Evolutionary conservation across 2,888 invertebrate genomes (phyloP).

Genomic region (Schrankia costaestrigalis): DNA sequence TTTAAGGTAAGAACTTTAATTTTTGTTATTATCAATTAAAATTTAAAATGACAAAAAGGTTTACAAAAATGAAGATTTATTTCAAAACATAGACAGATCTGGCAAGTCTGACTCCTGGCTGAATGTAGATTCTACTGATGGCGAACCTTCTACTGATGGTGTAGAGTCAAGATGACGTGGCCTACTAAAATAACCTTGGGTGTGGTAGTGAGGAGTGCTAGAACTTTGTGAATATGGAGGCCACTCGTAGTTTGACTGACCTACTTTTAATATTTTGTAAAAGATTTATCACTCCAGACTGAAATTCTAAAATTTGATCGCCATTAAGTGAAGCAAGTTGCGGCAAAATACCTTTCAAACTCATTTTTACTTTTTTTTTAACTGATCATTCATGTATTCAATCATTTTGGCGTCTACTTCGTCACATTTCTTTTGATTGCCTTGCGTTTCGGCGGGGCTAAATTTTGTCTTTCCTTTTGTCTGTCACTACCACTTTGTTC

Average conservation of each 20-base stretch:
- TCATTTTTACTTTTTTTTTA: conserved; percentile 19
- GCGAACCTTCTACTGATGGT: too few species aligned
- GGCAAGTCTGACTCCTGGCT: conserved; percentile 11
- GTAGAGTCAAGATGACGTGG: conserved; percentile 15
- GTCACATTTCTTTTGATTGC: conserved; percentile 22
- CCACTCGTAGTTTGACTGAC: conserved; percentile 11
- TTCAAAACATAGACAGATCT: conserved; percentile 14
- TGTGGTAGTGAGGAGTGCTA: conserved; percentile 15
- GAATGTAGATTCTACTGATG: conserved; percentile 13
- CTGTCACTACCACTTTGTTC: conserved; percentile 20
- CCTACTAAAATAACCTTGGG: conserved; percentile 16
- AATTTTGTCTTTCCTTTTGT: conserved; percentile 26
- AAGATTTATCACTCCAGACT: conserved; percentile 25
- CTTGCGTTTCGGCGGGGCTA: conserved; percentile 19
- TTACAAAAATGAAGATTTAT: conserved; percentile 7
- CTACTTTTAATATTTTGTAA: conserved; percentile 25
- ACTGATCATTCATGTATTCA: conserved; percentile 14
- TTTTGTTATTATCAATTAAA: conserved; percentile 10
- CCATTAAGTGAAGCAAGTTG: conserved; percentile 18
- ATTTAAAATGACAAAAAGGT: conserved; percentile 9
- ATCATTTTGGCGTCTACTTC: conserved; percentile 24
- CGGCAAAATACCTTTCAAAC: conserved; percentile 22
- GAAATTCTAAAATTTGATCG: conserved; percentile 26
- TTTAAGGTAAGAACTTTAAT: conserved; percentile 15
- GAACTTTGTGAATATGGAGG: conserved; percentile 2